Base-by-base conservation (phyloP, 2,113 vertebrate genomes). In the Opisthocomus hoazin region DNA sequence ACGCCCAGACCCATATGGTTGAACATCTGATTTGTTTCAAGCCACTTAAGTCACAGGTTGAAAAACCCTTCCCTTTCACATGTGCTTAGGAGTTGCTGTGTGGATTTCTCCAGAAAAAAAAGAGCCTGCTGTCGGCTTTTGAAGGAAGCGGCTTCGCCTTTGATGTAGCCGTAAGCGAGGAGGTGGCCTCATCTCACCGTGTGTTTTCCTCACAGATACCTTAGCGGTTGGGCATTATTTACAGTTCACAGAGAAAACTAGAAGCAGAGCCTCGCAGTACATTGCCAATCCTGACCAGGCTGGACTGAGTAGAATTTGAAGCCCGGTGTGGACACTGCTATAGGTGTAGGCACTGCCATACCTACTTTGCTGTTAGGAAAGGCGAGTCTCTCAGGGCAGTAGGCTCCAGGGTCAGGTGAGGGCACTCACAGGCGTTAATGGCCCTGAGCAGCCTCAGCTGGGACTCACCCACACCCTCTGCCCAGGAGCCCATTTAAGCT, bases 1-100 rank as follows among this genome's bases (percentile, higher is more conserved):
- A 92, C 58, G 43, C 84, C 90, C 75, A 69, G 64, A 24, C 63
- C 84, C 96, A 94, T 91, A 89, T 96, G 97, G 92, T 90, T 84
- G 90, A 77, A 95, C 96, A 96, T 96, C 94, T 97, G 96, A 97
- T 96, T 97, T 87, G 65, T 94, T 96, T 97, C 93, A 96, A 97
- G 88, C 46, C 96, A 77, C 86, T 90, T 71, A 77, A 95, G 95
- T 87, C 93, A 71, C 86, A 80, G 92, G 88, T 24, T 34, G 50
- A 66, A 96, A 96, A 56, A 30, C 69, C 61, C 51, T 88, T 88
- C 69, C 86, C 85, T 76, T 91, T 75, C 26, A 30, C 97, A 95
- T 77, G 45, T 96, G 96, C 86, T 92, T 16, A 46, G 95, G 96
- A 87, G 80, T 30, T 43, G 73, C 85, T 71, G 65, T n/a, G 84